Base-by-base conservation (phyloP, 2,888 invertebrate species). In the Lasioglossum oenotherae region DNA sequence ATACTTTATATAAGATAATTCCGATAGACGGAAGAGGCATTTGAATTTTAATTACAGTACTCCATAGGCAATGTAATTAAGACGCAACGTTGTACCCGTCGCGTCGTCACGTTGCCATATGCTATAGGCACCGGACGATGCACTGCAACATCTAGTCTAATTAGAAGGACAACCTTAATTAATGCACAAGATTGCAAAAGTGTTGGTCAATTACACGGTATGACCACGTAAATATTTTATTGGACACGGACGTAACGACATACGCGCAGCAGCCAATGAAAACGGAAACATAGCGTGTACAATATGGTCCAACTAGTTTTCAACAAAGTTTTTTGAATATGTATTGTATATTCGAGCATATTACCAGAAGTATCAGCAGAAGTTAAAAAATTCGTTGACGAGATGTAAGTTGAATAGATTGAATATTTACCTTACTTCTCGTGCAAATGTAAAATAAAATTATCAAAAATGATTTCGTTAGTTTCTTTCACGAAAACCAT, bases 161-260 rank as follows among this genome's bases (percentile, higher is more conserved):
- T 78, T 64, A 69, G 77, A 71, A 60, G 16, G 53, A 41, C 53
- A 46, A 16, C 4, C 31, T 77, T 67, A 60, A 77, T 81, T 81
- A 72, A 60, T 77, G 35, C 12, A n/a, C 41, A 16, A 14, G 77
- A 81, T 71, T 57, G 77, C 16, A 38, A 35, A 77, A 81, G 57
- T 35, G 53, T 44, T 19, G 27, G 23, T 27, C 72, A 81, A 81
- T 81, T 64, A 60, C 38, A 49, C 46, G 16, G 49, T 4, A 46
- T 5, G 44, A 31, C 31, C 16, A 5, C 60, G 23, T 57, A 77
- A 78, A 31, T 72, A 35, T 71, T 77, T 77, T 46, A 77, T 77
- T 77, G 31, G 31, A 64, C 31, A 1, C 19, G 19, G 31, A 31
- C 31, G 19, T 3, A 19, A 16, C 31, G 31, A 31, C 31, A 0